phyloP scores from a whole-genome alignment of 2,888 invertebrate genomes.

The Melanargia galathea region DNA sequence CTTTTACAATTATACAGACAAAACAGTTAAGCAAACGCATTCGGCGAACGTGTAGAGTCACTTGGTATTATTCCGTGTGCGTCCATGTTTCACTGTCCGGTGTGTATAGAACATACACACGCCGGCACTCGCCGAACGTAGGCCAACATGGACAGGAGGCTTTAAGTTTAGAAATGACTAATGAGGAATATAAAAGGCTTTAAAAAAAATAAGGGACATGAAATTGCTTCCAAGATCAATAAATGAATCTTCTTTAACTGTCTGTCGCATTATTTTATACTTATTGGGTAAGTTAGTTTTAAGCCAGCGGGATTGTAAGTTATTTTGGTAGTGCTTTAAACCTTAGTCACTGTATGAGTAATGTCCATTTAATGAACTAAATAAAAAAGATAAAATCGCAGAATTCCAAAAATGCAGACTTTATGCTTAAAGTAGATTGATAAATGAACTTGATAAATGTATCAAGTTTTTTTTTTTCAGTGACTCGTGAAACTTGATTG shows the following conservation, averaged over 20 bases:
- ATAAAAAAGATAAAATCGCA: neutral
- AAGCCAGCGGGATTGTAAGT: neutral
- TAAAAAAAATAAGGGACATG: neutral
- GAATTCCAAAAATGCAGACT: neutral
- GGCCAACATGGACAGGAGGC: neutral
- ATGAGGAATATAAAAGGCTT: too few species aligned
- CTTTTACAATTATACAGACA: too few species aligned
- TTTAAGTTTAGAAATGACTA: neutral
- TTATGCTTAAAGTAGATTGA: neutral
- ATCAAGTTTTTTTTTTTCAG: too few species aligned
- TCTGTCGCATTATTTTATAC: neutral
- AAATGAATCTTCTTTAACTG: constrained; percentile 5
- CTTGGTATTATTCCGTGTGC: too few species aligned
- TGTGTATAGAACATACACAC: too few species aligned
- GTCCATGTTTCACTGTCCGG: too few species aligned
- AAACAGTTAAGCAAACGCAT: too few species aligned
- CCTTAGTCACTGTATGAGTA: neutral
- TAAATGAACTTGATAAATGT: too few species aligned
- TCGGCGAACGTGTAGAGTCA: too few species aligned
- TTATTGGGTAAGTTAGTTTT: neutral
- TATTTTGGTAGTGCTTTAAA: constrained; percentile 1
- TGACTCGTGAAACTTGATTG: too few species aligned
- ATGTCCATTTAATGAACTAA: neutral
- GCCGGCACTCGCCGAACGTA: neutral
- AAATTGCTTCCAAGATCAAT: neutral